phyloP scores from a whole-genome alignment of 2,797 vertebrate species.

The Notolabrus celidotus region DNA sequence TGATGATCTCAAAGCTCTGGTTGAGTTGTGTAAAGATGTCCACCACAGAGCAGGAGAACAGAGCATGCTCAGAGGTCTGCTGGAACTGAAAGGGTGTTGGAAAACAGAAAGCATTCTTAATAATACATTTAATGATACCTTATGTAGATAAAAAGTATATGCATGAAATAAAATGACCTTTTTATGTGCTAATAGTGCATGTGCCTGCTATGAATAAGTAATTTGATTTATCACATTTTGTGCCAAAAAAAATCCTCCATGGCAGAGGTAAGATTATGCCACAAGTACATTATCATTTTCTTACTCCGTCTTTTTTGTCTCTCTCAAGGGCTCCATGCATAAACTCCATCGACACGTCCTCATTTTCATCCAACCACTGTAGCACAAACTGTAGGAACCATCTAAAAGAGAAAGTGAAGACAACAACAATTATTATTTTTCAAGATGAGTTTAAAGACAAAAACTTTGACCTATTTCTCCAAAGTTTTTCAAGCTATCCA shows the following conservation, averaged over 20 bases:
- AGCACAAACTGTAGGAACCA: conserved; percentile 98
- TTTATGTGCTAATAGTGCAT: no score
- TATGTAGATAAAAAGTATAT: not conserved
- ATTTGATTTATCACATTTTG: not conserved
- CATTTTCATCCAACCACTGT: conserved; percentile 98
- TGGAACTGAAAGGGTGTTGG: conserved; percentile 88
- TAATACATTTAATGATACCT: not conserved
- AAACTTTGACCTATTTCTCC: not conserved
- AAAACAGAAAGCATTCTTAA: conserved; percentile 1
- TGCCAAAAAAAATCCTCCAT: not conserved
- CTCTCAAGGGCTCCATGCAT: conserved; percentile 96
- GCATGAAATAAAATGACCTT: no score
- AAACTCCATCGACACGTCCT: conserved; percentile 98
- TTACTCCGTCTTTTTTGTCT: conserved; percentile 98
- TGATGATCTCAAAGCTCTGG: conserved; percentile 99
- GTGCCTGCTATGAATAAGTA: no score
- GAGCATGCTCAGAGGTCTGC: conserved; percentile 97
- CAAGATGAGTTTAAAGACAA: not conserved
- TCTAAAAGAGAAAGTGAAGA: conserved; percentile 72
- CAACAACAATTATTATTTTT: no score
- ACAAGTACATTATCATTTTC: conserved; percentile 34
- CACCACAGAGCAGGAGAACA: conserved; percentile 99
- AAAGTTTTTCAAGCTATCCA: not conserved
- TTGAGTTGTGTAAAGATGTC: conserved; percentile 99
- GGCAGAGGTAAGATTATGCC: not conserved